phyloP scores from a whole-genome alignment of 2,888 invertebrate species.

The Thecocarcelia acutangulata region DNA sequence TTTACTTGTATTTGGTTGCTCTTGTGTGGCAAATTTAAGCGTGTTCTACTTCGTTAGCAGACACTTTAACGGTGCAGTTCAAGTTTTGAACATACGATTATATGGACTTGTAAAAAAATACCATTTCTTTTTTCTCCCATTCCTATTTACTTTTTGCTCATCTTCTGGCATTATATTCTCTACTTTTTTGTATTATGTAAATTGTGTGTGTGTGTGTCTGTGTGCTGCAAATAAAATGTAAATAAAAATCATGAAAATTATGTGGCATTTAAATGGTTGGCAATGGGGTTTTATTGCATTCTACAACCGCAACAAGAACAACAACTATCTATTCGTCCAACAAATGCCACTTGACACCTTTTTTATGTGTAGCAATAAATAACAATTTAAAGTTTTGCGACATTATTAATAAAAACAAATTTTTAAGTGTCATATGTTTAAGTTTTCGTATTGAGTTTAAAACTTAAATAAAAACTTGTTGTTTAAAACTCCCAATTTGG shows the following conservation, averaged over 20 bases:
- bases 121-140: not conserved
- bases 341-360: slow-evolving; percentile 62
- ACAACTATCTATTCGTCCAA: slow-evolving; percentile 32
- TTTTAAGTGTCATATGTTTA: too few species aligned
- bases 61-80: slow-evolving; percentile 77
- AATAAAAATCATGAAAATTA: slow-evolving; percentile 65
- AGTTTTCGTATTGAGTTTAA: too few species aligned
- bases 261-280: slow-evolving; percentile 62
- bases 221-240: slow-evolving; percentile 51
- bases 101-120: slow-evolving; percentile 47
- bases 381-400: slow-evolving; percentile 41
- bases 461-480: too few species aligned
- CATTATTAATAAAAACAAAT: not conserved
- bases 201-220: slow-evolving; percentile 26
- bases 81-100: slow-evolving; percentile 38
- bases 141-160: not conserved
- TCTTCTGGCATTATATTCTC: slow-evolving; percentile 10
- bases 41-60: slow-evolving; percentile 75
- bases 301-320: slow-evolving; percentile 44
- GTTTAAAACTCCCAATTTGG: too few species aligned
- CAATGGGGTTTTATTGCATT: slow-evolving; percentile 59
- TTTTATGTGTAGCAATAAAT: slow-evolving; percentile 55
- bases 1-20: slow-evolving; percentile 57
- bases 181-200: slow-evolving; percentile 11
- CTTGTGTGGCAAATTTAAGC: slow-evolving; percentile 65